Evolutionary conservation across 2,797 vertebrate species (phyloP), one percentile per base, ranked within the genome.

Genomic region (Rhynchonycteris naso): DNA sequence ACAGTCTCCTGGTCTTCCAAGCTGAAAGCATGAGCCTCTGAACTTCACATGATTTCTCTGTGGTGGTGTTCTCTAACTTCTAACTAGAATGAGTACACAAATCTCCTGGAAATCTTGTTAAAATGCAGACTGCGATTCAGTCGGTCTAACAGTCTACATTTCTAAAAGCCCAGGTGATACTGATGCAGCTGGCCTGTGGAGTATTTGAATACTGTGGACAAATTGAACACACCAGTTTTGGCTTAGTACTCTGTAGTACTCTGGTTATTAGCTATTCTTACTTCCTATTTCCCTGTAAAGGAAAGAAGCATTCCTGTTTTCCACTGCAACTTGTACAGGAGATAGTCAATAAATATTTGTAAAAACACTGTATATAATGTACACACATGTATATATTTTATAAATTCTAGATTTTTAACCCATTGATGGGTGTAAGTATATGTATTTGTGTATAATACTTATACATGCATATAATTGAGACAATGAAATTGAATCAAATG

Each of bases 91-190:
- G 74, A 54, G 50, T 54, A 28, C 4, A 76, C 7, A 72, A 10
- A 92, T 83, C n/a, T 78, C 50, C 75, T 68, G 38, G 50, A 95
- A 93, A 86, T 54, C 75, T 65, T 71, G 15, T 85, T 95, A 82
- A 93, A 89, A 78, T 91, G 38, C 33, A 59, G 22, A 93, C 61
- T 91, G 16, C 83, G 13, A 86, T 26, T 58, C 26, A 81, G 76
- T 18, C 84, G 30, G 47, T 71, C 71, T 50, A 52, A 84, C n/a
- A 83, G 15, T 71, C 56, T 92, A 7, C 9, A 90, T 56, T 90
- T 92, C 66, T 68, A 81, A 69, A 47, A 95, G 75, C 22, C 43
- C 61, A 92, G 58, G 71, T 86, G 65, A 92, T 43, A 79, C 8
- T 69, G 22, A 84, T 58, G 35, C 7, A 89, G 66, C 50, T 90